Evolutionary conservation across 2,797 vertebrate species (phyloP).

Genomic region (Podargus strigoides): DNA sequence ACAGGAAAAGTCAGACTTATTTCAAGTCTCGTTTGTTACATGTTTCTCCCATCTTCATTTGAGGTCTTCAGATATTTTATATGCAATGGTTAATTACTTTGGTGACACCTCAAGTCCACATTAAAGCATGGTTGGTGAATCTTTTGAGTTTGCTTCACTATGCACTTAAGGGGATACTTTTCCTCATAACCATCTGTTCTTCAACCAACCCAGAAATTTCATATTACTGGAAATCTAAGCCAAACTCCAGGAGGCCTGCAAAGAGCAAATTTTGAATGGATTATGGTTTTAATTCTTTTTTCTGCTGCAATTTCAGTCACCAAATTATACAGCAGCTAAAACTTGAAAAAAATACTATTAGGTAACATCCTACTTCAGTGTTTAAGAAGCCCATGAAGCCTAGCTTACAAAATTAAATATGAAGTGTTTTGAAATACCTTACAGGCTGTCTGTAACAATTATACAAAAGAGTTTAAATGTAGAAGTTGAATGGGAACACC

Average conservation of each 20-base stretch:
- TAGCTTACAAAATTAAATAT: not conserved
- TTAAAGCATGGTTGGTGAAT: not conserved
- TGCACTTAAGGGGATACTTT: slow-evolving; percentile 19
- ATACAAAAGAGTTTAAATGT: not conserved
- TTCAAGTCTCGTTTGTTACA: not conserved
- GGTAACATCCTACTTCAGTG: not conserved
- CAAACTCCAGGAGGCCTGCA: slow-evolving; percentile 3
- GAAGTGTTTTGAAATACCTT: not conserved
- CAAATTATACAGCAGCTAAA: not conserved
- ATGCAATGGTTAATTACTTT: not conserved
- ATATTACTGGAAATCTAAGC: not conserved
- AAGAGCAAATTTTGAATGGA: slow-evolving; percentile 1
- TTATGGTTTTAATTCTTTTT: not conserved
- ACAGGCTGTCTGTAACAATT: slow-evolving; percentile 1
- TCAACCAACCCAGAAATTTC: not conserved
- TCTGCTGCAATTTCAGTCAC: not conserved
- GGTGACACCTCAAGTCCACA: slow-evolving; percentile 12
- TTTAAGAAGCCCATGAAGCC: not conserved
- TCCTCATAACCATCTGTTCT: slow-evolving; percentile 45
- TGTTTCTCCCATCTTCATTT: not conserved
- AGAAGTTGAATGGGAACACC: not conserved
- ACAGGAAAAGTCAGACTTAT: not conserved
- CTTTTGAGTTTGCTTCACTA: slow-evolving; percentile 31
- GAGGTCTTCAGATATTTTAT: not conserved
- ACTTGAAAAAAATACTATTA: not conserved